Evolutionary conservation across 1,140 invertebrate species (phyloP).

Genomic region (Cydia strobilella): DNA sequence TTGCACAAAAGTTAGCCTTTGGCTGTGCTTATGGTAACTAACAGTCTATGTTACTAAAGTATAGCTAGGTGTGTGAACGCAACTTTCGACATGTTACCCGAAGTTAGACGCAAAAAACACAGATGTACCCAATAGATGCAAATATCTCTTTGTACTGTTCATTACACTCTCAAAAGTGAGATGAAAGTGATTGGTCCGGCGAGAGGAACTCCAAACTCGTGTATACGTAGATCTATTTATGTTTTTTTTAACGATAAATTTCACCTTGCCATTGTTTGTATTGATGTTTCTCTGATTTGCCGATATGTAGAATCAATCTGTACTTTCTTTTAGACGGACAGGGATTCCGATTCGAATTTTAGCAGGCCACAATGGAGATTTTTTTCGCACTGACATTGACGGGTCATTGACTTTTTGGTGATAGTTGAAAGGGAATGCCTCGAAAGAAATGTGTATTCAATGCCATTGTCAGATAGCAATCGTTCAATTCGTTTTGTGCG

Average conservation of each 20-base stretch:
- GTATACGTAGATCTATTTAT: slow-evolving; percentile 28
- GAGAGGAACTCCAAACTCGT: slow-evolving; percentile 30
- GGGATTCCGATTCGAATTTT: not conserved
- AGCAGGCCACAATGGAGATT: slow-evolving; percentile 14
- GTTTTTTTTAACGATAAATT: slow-evolving; percentile 32
- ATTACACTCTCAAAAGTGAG: slow-evolving; percentile 57
- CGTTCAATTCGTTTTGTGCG: slow-evolving; percentile 1
- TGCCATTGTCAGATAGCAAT: slow-evolving; percentile 16
- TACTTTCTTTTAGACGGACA: slow-evolving; percentile 23
- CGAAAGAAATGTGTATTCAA: slow-evolving; percentile 5
- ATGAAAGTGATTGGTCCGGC: slow-evolving; percentile 73
- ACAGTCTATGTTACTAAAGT: slow-evolving; percentile 26
- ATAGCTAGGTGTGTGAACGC: slow-evolving; percentile 41
- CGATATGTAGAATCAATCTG: slow-evolving; percentile 32
- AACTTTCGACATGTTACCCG: slow-evolving; percentile 39
- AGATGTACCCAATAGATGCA: slow-evolving; percentile 73
- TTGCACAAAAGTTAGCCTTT: too few relatives aligned
- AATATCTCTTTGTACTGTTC: slow-evolving; percentile 67
- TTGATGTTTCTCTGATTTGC: slow-evolving; percentile 29
- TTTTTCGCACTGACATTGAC: slow-evolving; percentile 12
- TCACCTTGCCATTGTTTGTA: slow-evolving; percentile 31
- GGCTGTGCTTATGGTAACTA: too few relatives aligned
- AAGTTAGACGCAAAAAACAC: slow-evolving; percentile 50
- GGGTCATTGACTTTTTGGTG: slow-evolving; percentile 18
- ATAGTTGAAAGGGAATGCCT: slow-evolving; percentile 24